Evolutionary conservation across 2,888 invertebrate species (phyloP), one percentile per base, ranked within the genome.

Genomic region (Melanostoma scalare): DNA sequence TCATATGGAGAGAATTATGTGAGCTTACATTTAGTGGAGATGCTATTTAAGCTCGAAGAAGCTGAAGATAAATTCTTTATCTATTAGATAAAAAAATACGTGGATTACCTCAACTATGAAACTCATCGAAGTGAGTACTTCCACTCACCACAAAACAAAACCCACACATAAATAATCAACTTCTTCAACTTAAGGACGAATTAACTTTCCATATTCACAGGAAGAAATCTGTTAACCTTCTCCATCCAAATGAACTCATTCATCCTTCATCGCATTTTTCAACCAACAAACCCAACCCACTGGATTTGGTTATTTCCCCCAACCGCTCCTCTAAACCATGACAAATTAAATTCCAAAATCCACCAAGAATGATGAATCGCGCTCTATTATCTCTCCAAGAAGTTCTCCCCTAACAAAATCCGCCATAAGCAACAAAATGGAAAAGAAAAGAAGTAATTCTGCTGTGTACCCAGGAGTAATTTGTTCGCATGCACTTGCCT

Each of bases 291-390:
- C 20, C 20, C 20, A 20, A 20, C 20, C 20, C 20, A 20, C 20
- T 20, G 20, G 20, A 20, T 20, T 63, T 36, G 33, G 9, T 58
- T 40, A 35, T 31, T 36, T 4, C 36, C 42, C 8, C 31, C 30
- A 40, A 42, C 61, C 78, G 69, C 69, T 77, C 68, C 46, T 65
- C 69, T 61, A 74, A 67, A 79, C 84, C 84, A 52, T 79, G 84
- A 84, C 84, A 84, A 84, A 84, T 84, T 84, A 84, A 84, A 84
- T 84, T 75, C 74, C 71, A 75, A 84, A 84, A 74, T 84, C 84
- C 74, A 79, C 74, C 69, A 75, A 78, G 84, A 84, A 84, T 79
- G 84, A 79, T 84, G 84, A 75, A 84, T 84, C 79, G 79, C 79
- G 79, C 55, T 61, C 74, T 74, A 84, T 84, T 84, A 84, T 84